phyloP scores from a whole-genome alignment of 2,797 vertebrate genomes.

The Dryobates pubescens region DNA sequence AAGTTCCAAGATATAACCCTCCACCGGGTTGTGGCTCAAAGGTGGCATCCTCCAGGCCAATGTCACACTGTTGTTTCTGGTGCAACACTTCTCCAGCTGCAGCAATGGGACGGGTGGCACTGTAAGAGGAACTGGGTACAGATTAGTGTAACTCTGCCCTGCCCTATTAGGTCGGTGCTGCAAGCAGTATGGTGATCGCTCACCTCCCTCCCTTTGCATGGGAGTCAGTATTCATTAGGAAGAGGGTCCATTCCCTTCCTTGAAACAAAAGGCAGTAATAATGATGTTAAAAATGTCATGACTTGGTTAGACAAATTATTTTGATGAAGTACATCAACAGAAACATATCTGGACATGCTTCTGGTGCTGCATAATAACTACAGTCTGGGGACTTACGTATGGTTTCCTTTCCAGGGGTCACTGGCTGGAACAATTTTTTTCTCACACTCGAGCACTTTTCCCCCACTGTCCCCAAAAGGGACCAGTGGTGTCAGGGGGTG shows the following conservation, averaged over 20 bases:
- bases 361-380: neutral
- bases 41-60: slow-evolving; percentile 92
- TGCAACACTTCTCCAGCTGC: slow-evolving; percentile 97
- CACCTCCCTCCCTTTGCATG: neutral
- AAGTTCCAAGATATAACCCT: slow-evolving; percentile 97
- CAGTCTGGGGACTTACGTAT: neutral
- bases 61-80: slow-evolving; percentile 95
- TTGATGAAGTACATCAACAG: neutral
- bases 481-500: neutral
- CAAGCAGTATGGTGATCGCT: neutral
- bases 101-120: slow-evolving; percentile 90
- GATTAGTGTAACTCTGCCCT: slow-evolving; percentile 70
- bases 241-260: neutral
- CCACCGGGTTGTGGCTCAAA: slow-evolving; percentile 83
- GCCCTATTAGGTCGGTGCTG: neutral
- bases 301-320: neutral
- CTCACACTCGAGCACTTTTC: neutral
- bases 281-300: neutral
- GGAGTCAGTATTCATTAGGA: neutral
- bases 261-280: neutral
- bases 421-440: neutral
- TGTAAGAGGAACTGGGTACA: slow-evolving; percentile 77
- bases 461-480: rapidly evolving
- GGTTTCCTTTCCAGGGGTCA: neutral
- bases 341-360: neutral